A percentile compares a stretch with the other conserved stretches of the same genome.
These are phyloP conservation scores for Rhinella marina DNA, from an alignment of 2,797 vertebrate species.

Conservation along the genomic window DNA sequence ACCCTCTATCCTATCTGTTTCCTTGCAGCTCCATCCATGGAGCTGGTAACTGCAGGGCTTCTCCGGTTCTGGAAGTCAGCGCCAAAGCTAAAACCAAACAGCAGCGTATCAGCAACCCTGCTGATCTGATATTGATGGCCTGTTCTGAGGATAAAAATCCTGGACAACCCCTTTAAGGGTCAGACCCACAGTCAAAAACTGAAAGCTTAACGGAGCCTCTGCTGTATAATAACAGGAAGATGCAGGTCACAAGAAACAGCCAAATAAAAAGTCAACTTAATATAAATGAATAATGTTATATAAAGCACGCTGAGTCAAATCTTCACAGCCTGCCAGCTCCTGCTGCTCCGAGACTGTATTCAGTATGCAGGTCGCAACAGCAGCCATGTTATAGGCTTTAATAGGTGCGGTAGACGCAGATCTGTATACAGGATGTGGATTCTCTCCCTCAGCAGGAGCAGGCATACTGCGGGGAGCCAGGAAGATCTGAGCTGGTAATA, in stretches of 20 bases:
- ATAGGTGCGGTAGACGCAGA: not conserved
- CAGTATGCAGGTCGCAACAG: not conserved
- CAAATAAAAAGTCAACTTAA: not conserved
- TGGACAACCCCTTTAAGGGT: too few relatives aligned
- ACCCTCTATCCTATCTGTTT: too few relatives aligned
- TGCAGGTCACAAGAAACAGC: not conserved
- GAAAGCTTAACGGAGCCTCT: not conserved
- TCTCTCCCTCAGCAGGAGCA: not conserved
- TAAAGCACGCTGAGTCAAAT: not conserved
- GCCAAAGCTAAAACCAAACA: too few relatives aligned
- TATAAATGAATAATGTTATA: conserved; percentile 1
- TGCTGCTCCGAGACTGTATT: not conserved
- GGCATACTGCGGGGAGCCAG: conserved; percentile 4
- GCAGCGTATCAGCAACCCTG: too few relatives aligned
- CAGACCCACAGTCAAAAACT: too few relatives aligned
- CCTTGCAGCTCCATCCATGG: too few relatives aligned
- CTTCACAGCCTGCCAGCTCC: not conserved
- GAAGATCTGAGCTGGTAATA: not conserved
- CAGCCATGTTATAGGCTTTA: not conserved
- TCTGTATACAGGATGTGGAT: not conserved
- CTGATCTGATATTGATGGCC: too few relatives aligned
- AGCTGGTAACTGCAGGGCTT: too few relatives aligned
- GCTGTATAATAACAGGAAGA: not conserved
- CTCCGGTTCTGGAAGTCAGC: too few relatives aligned
- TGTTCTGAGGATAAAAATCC: too few relatives aligned